These are phyloP conservation scores for Alouatta palliata DNA, from an alignment of 2,113 vertebrate genomes.

Conservation along the genomic window DNA sequence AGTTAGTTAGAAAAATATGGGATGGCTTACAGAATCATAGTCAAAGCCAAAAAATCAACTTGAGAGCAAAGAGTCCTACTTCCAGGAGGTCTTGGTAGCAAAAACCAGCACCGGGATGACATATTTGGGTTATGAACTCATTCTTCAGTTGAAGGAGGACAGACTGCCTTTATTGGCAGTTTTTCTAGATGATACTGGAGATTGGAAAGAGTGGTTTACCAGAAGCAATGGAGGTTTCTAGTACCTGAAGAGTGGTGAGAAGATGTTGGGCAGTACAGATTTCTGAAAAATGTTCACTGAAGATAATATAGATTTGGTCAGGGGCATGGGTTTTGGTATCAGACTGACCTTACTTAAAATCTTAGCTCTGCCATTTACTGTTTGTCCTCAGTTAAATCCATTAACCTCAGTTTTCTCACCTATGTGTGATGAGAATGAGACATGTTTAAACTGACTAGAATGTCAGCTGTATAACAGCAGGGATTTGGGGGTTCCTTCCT, in stretches of 20 bases:
- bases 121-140: not conserved
- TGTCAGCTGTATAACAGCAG: not conserved
- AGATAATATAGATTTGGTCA: not conserved
- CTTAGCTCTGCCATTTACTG: not conserved
- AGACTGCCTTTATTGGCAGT: not conserved
- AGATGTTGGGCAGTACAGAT: not conserved
- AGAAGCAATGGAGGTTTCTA: not conserved
- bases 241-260: not conserved
- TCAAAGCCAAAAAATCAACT: not conserved
- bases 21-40: not conserved
- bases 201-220: not conserved
- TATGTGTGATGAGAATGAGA: not conserved
- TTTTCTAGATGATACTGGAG: not conserved
- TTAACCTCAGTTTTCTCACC: not conserved
- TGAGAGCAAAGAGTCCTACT: not conserved
- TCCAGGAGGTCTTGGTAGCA: not conserved
- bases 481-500: not conserved
- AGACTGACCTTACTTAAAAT: not conserved
- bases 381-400: not conserved
- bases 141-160: not conserved
- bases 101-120: not conserved
- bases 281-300: not conserved
- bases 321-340: not conserved
- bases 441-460: not conserved
- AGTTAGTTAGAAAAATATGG: not conserved